Evolutionary conservation across 2,113 vertebrate genomes (phyloP), one percentile per base, ranked within the genome.

Genomic region (Eurystomus gularis): DNA sequence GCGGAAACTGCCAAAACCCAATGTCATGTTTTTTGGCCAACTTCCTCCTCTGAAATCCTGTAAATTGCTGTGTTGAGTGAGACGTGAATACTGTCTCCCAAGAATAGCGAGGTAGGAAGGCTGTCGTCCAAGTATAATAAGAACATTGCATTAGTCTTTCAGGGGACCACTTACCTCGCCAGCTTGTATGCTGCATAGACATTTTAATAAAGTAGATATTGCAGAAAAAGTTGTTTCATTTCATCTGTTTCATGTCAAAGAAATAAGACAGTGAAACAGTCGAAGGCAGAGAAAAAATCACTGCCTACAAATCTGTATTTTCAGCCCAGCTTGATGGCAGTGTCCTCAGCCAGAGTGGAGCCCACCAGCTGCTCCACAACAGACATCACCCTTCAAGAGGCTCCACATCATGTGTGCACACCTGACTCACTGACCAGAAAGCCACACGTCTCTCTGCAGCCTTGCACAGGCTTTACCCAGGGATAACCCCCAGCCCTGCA

Each of bases 151-250:
- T 91, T 66, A 89, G 83, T 76, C 92, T 96, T 96, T 82, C 96
- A 96, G 58, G 88, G 94, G 96, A 97, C 82, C 84, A 93, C 81
- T 96, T 93, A 89, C 84, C 83, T 96, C 93, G 94, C 70, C 73
- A 85, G 81, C 88, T 94, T 70, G 57, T 81, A 91, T 1, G 23
- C 66, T 94, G 84, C 5, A 2, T 0, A 35, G 83, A 96, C 69
- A 95, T 94, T 94, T 95, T 94, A 96, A 95, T 96, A 96, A 94
- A 84, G 79, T 9, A 86, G 95, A 95, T 93, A 96, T 72, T 92
- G 88, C 35, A 55, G 52, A 88, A 86, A 90, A 96, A 95, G 61
- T 91, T 84, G 92, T 84, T 95, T 91, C 88, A 85, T 94, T 96
- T 94, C 82, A 93, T 94, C 93, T 96, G 72, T 44, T 93, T 76